Evolutionary conservation across 2,888 invertebrate species (phyloP).

Genomic region (Napeogenes inachia): DNA sequence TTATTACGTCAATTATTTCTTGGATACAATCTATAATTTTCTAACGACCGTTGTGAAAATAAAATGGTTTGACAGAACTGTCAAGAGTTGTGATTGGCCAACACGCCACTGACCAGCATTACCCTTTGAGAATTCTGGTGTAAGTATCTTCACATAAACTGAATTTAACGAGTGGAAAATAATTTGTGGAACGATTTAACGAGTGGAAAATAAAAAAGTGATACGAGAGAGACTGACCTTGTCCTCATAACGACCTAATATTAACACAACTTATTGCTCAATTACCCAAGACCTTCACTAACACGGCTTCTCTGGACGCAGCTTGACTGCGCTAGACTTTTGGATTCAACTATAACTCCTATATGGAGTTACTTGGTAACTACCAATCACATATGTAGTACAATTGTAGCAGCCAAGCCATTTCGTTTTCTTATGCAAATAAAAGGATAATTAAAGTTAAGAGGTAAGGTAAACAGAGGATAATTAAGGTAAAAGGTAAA

Average conservation of each 20-base stretch:
- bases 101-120: too few relatives aligned
- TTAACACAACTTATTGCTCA: neutral
- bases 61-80: neutral
- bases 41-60: neutral
- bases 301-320: neutral
- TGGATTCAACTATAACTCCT: too few relatives aligned
- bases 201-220: neutral
- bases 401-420: too few relatives aligned
- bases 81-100: neutral
- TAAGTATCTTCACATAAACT: neutral
- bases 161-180: neutral
- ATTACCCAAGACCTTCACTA: neutral
- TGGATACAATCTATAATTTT: too few relatives aligned
- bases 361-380: too few relatives aligned
- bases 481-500: neutral
- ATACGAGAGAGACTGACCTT: constrained; percentile 1
- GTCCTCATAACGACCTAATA: constrained; percentile 5
- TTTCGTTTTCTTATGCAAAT: too few relatives aligned
- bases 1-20: too few relatives aligned
- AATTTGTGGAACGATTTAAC: neutral
- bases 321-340: neutral
- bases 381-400: too few relatives aligned
- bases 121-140: too few relatives aligned
- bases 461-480: neutral
- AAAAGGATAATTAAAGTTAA: neutral